Conservation (phyloP, 2,888 invertebrate genomes). For the Zootermopsis nevadensis region DNA sequence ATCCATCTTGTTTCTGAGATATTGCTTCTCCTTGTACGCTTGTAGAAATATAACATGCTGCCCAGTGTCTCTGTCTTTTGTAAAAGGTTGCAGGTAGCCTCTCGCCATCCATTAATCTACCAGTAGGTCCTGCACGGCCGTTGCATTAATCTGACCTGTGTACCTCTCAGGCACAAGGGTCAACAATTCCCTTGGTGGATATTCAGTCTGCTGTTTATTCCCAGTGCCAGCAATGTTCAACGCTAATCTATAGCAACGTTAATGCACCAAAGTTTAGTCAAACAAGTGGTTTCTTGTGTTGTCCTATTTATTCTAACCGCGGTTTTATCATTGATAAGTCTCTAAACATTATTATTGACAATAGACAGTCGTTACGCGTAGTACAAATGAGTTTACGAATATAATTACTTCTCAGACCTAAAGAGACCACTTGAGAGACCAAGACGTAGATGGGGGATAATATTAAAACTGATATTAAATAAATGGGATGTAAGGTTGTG, state of each 20-base stretch:
- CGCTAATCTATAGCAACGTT: conserved; percentile 11
- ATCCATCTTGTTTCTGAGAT: no score
- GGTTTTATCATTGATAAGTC: no score
- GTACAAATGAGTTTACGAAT: no score
- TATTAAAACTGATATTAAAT: no score
- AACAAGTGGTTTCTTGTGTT: neutral
- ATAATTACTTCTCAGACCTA: no score
- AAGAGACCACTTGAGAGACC: no score
- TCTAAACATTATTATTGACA: no score
- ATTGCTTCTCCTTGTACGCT: neutral
- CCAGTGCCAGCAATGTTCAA: neutral
- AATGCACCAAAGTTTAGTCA: neutral
- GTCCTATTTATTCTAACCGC: no score
- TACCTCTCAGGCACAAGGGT: conserved; percentile 17
- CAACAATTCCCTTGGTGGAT: conserved; percentile 19
- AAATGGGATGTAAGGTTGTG: no score
- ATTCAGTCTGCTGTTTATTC: neutral
- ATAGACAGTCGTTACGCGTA: no score
- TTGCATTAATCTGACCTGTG: conserved; percentile 36
- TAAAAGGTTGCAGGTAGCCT: conserved; percentile 23
- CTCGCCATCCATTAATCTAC: conserved; percentile 24
- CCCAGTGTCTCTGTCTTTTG: neutral
- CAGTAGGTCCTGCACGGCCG: conserved; percentile 15
- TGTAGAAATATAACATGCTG: neutral
- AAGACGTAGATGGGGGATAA: no score